Conservation (phyloP, 2,888 invertebrate genomes). For the Hemistola chrysoprasaria region DNA sequence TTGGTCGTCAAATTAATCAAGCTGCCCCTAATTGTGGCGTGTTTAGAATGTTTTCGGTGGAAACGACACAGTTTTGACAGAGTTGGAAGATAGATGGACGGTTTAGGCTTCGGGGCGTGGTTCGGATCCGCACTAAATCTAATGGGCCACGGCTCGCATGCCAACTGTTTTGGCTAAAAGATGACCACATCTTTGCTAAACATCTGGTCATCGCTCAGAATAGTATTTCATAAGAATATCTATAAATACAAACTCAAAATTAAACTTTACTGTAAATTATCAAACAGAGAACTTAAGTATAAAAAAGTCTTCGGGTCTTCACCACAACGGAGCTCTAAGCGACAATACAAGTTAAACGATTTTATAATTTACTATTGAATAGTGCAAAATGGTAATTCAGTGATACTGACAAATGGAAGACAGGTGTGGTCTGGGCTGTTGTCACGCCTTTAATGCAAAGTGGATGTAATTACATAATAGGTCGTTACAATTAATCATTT, state of each 20-base stretch:
- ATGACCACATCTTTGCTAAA: slow-evolving; percentile 5
- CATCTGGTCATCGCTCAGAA: slow-evolving; percentile 1
- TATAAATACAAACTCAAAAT: no score
- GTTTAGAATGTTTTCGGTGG: slow-evolving; percentile 60
- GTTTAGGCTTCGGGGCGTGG: slow-evolving; percentile 56
- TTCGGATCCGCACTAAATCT: slow-evolving; percentile 27
- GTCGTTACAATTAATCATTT: slow-evolving; percentile 50
- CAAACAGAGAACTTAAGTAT: no score
- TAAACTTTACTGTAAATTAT: no score
- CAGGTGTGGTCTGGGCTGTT: slow-evolving; percentile 41
- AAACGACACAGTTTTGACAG: slow-evolving; percentile 78
- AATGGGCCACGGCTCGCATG: slow-evolving; percentile 45
- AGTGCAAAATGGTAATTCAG: slow-evolving; percentile 12
- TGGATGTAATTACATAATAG: slow-evolving; percentile 50
- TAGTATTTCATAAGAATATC: no score
- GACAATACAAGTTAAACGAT: slow-evolving; percentile 11
- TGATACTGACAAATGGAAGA: slow-evolving; percentile 34
- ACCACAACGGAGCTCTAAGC: no score
- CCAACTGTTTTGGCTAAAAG: slow-evolving; percentile 26
- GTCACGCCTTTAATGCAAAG: slow-evolving; percentile 46
- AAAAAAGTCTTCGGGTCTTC: no score
- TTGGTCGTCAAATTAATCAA: slow-evolving; percentile 37
- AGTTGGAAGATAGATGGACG: slow-evolving; percentile 72
- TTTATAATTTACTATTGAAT: slow-evolving; percentile 17
- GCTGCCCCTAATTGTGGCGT: neutral